Percentiles rank a stretch among this genome's conserved stretches.
Conservation (phyloP, 1,140 invertebrate genomes). For the Tetragonula clypearis region DNA sequence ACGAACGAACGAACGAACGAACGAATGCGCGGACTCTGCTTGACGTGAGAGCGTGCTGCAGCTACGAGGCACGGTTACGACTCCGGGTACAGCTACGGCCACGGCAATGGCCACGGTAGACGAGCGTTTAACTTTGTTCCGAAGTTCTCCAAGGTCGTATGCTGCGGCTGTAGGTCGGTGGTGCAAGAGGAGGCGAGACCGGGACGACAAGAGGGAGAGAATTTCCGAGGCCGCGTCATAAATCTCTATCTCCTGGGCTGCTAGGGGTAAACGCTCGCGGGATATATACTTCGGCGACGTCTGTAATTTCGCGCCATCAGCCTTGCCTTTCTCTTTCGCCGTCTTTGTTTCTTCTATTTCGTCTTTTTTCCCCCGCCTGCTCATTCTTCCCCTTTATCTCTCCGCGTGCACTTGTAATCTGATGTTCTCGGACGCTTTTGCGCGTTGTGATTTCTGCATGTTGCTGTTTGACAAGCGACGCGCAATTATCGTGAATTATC, state of each 20-base stretch:
- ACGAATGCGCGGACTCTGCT: slow-evolving; percentile 2
- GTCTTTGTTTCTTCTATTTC: too few species aligned
- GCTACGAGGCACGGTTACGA: background rate
- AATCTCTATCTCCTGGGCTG: slow-evolving; percentile 74
- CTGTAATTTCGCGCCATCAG: slow-evolving; percentile 62
- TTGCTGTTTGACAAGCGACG: background rate
- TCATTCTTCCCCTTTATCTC: too few species aligned
- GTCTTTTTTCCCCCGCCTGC: background rate
- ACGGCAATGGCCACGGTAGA: slow-evolving; percentile 59
- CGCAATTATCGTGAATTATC: background rate
- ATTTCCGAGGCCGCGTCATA: slow-evolving; percentile 74
- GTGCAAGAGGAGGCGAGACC: slow-evolving; percentile 51
- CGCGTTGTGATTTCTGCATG: too few species aligned
- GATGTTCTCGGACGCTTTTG: too few species aligned
- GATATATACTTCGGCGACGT: slow-evolving; percentile 64
- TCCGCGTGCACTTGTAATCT: background rate
- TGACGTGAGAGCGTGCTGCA: slow-evolving; percentile 42
- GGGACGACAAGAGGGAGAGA: slow-evolving; percentile 51
- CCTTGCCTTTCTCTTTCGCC: background rate
- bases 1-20: background rate
- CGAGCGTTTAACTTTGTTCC: slow-evolving; percentile 78
- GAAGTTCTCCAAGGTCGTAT: slow-evolving; percentile 79
- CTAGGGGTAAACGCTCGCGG: slow-evolving; percentile 63
- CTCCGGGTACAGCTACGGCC: background rate
- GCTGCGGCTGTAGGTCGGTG: slow-evolving; percentile 74